phyloP scores from a whole-genome alignment of 2,888 invertebrate genomes.

The Athalia circularis region DNA sequence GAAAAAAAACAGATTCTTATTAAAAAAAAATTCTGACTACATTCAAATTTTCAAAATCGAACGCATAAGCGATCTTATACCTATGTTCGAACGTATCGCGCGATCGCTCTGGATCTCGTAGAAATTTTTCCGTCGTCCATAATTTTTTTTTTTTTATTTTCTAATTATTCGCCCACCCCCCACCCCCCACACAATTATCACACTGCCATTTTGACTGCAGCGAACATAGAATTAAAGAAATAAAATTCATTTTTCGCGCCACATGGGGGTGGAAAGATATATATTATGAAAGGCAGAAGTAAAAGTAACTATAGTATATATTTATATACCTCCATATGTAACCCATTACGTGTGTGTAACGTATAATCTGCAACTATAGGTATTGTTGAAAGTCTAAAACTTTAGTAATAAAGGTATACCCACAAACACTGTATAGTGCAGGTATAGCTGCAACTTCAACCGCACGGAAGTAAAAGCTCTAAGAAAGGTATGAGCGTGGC shows the following conservation, averaged over 20 bases:
- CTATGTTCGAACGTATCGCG: too few species aligned
- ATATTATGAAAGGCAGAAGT: constrained; percentile 6
- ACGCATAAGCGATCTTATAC: too few species aligned
- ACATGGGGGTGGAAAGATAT: not conserved
- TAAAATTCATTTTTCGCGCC: too few species aligned
- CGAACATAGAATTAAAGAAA: too few species aligned
- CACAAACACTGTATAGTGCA: too few species aligned
- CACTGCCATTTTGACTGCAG: not conserved
- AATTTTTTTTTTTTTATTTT: too few species aligned
- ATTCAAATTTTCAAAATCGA: too few species aligned
- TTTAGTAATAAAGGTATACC: constrained; percentile 4
- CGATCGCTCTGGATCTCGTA: too few species aligned
- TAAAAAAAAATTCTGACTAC: not conserved
- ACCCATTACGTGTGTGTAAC: not conserved
- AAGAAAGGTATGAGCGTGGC: not conserved
- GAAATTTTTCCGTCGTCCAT: too few species aligned
- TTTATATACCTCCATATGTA: not conserved
- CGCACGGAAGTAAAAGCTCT: not conserved
- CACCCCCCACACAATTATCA: not conserved
- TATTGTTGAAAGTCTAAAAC: not conserved
- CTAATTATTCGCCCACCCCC: not conserved
- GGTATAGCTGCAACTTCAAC: too few species aligned
- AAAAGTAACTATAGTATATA: not conserved
- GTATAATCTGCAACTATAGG: not conserved
- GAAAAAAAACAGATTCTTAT: not conserved